Conservation (phyloP, 2,888 invertebrate species). For the Emmelina monodactyla region DNA sequence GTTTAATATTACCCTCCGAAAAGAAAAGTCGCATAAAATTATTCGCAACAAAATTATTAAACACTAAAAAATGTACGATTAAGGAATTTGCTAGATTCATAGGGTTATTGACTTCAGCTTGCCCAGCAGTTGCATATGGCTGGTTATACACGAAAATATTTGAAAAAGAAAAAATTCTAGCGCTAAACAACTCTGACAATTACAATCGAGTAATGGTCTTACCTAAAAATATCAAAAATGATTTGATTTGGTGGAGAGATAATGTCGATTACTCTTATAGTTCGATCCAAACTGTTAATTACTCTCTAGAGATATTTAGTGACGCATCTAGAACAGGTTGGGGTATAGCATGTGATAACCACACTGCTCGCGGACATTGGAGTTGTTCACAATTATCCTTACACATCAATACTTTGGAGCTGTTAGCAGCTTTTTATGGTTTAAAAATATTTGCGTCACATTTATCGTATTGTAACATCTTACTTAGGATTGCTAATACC, state of each 20-base stretch:
- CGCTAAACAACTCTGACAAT: not conserved
- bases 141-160: constrained; percentile 1
- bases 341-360: not conserved
- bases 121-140: not conserved
- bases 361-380: not conserved
- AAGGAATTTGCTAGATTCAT: not conserved
- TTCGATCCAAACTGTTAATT: no score
- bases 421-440: not conserved
- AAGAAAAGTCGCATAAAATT: no score
- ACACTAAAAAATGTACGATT: no score
- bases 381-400: not conserved
- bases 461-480: not conserved
- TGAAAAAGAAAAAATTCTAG: constrained; percentile 1
- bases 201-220: not conserved
- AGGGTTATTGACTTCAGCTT: not conserved
- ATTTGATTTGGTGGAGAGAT: no score
- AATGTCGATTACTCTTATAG: no score
- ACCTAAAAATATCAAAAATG: not conserved
- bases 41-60: no score
- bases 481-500: not conserved
- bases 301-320: not conserved
- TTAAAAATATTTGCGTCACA: not conserved
- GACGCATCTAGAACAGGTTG: not conserved
- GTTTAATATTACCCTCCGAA: no score
- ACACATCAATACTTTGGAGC: not conserved